These are phyloP conservation scores for Lysiphlebus fabarum DNA, from an alignment of 1,140 invertebrate species.

Conservation along the genomic window DNA sequence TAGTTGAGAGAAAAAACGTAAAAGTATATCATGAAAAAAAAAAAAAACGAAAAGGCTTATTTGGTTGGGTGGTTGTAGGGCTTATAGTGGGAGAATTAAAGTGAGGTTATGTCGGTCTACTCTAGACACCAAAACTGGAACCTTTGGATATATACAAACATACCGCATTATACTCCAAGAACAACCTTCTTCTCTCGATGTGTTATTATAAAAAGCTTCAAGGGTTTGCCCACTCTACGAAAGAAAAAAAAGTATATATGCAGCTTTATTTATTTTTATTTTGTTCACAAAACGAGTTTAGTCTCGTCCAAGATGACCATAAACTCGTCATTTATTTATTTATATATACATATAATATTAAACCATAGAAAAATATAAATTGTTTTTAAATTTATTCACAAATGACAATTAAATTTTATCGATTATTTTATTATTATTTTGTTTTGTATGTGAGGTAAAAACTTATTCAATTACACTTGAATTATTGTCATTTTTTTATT, in stretches of 20 bases:
- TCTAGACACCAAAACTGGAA: constrained; percentile 8
- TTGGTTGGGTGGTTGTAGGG: too few relatives aligned
- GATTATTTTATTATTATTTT: too few relatives aligned
- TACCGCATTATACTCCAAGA: constrained; percentile 7
- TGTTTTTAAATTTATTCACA: too few relatives aligned
- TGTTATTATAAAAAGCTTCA: constrained; percentile 25
- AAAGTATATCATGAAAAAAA: too few relatives aligned
- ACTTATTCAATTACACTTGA: neutral
- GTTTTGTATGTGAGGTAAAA: too few relatives aligned
- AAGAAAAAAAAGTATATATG: too few relatives aligned
- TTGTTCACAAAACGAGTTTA: neutral
- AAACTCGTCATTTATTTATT: too few relatives aligned
- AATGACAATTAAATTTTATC: too few relatives aligned
- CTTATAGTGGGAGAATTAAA: neutral
- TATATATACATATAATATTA: too few relatives aligned
- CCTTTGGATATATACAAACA: neutral
- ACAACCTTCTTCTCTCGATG: constrained; percentile 7
- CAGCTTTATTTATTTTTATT: neutral
- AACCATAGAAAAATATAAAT: too few relatives aligned
- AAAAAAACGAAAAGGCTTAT: too few relatives aligned
- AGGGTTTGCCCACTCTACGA: constrained; percentile 5
- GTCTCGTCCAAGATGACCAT: neutral
- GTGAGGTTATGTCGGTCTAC: neutral
- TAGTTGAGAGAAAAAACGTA: neutral
- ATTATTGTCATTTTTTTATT: neutral